A percentile compares a stretch with the other conserved stretches of the same genome.
phyloP scores from a whole-genome alignment of 53 echinoderm and acorn worm species.

The Henricia sp. region DNA sequence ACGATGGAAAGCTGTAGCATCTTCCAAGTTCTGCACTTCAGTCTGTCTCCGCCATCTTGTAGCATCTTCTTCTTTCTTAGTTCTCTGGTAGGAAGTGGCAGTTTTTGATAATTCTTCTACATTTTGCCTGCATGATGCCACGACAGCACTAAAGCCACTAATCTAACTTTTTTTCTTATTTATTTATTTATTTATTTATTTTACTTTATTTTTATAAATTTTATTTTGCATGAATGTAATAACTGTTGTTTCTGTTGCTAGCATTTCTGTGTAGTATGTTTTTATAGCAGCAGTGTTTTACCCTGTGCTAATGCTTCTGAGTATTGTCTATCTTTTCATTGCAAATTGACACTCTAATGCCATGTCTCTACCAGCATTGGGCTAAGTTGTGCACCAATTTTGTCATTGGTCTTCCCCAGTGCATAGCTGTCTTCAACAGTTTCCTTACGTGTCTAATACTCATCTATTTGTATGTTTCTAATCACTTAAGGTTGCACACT shows the following conservation, averaged over 20 bases:
- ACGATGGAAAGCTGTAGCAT: constrained; percentile 1
- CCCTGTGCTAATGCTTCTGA: background rate
- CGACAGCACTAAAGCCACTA: background rate
- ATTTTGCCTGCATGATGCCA: constrained; percentile 18
- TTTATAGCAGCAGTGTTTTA: background rate
- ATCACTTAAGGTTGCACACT: too few species aligned
- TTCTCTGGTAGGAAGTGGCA: constrained; percentile 34
- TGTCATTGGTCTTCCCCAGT: too few species aligned
- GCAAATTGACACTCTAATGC: too few species aligned
- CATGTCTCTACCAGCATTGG: too few species aligned
- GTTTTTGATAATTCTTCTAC: background rate
- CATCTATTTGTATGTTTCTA: too few species aligned
- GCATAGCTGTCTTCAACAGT: too few species aligned
- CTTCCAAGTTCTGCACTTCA: background rate
- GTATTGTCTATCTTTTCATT: background rate
- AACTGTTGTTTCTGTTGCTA: background rate
- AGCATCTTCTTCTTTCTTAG: constrained; percentile 1
- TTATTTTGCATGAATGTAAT: background rate
- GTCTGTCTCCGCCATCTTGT: constrained; percentile 30
- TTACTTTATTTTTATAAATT: background rate
- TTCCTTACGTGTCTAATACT: too few species aligned
- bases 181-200: background rate
- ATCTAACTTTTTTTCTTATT: background rate
- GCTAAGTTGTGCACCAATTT: too few species aligned
- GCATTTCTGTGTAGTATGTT: background rate